These are phyloP conservation scores for Agrochola macilenta DNA, from an alignment of 2,888 invertebrate genomes.

Conservation along the genomic window DNA sequence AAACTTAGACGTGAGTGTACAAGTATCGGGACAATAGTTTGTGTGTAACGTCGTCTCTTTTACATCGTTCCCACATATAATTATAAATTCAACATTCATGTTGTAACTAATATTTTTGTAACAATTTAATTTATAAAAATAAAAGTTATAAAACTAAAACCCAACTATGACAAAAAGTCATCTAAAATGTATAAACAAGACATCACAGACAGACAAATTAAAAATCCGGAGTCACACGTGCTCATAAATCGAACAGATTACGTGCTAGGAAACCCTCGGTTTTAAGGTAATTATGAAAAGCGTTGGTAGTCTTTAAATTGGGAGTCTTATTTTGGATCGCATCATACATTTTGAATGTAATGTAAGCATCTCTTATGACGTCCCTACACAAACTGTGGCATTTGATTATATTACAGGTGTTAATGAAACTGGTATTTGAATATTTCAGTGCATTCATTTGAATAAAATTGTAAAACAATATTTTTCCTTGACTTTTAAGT, in stretches of 20 bases:
- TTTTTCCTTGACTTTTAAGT: conserved; percentile 8
- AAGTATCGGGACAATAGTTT: neutral
- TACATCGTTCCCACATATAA: too few relatives aligned
- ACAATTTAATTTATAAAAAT: too few relatives aligned
- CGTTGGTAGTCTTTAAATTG: neutral
- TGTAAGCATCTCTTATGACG: neutral
- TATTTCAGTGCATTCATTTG: conserved; percentile 1
- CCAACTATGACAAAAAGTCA: too few relatives aligned
- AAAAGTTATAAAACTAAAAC: too few relatives aligned
- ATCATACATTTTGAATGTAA: neutral
- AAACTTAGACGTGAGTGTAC: neutral
- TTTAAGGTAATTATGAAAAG: neutral
- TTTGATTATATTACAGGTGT: conserved; percentile 20
- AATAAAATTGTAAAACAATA: neutral
- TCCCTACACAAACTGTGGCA: neutral
- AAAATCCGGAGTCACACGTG: too few relatives aligned
- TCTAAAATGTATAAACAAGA: too few relatives aligned
- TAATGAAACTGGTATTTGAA: conserved; percentile 6
- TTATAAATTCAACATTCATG: too few relatives aligned
- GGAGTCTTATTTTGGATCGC: neutral
- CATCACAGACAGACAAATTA: too few relatives aligned
- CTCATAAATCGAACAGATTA: too few relatives aligned
- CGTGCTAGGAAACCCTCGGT: neutral
- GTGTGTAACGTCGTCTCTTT: too few relatives aligned
- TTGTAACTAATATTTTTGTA: too few relatives aligned